A percentile compares a stretch with the other conserved stretches of the same genome.
Evolutionary conservation across 2,113 vertebrate genomes (phyloP).

Genomic region (Macrotis lagotis): DNA sequence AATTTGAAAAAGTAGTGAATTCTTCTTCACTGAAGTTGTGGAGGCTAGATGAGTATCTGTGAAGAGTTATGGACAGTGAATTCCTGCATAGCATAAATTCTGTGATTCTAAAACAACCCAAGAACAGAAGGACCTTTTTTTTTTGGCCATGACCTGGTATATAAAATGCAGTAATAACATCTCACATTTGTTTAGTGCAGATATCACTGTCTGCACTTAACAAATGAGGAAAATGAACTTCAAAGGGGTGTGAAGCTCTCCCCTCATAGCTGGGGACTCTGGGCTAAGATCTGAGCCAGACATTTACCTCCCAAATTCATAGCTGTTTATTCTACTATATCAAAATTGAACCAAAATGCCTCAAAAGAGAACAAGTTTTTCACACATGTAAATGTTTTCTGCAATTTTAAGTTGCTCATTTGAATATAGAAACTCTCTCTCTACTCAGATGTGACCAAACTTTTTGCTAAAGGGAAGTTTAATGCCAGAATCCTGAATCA

Average conservation of each 20-base stretch:
- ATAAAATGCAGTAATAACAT: neutral
- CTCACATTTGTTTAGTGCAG: neutral
- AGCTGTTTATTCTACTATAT: neutral
- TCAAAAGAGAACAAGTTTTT: neutral
- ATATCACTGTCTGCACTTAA: neutral
- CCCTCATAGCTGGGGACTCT: neutral
- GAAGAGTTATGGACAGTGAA: neutral
- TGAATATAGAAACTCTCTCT: neutral
- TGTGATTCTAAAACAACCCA: neutral
- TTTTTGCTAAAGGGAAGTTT: neutral
- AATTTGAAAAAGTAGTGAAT: neutral
- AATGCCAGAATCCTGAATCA: conserved; percentile 16
- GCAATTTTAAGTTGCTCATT: neutral
- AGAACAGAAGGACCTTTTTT: neutral
- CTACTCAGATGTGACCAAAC: neutral
- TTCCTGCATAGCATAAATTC: neutral
- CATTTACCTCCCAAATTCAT: neutral
- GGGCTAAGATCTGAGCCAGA: neutral
- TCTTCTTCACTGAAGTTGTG: neutral
- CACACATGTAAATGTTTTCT: neutral
- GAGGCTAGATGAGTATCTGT: neutral
- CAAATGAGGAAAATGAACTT: neutral
- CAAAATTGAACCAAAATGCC: neutral
- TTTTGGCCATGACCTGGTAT: neutral
- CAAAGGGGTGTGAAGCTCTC: neutral